Base-by-base conservation (phyloP, 2,797 vertebrate genomes). In the Synaphobranchus kaupii region DNA sequence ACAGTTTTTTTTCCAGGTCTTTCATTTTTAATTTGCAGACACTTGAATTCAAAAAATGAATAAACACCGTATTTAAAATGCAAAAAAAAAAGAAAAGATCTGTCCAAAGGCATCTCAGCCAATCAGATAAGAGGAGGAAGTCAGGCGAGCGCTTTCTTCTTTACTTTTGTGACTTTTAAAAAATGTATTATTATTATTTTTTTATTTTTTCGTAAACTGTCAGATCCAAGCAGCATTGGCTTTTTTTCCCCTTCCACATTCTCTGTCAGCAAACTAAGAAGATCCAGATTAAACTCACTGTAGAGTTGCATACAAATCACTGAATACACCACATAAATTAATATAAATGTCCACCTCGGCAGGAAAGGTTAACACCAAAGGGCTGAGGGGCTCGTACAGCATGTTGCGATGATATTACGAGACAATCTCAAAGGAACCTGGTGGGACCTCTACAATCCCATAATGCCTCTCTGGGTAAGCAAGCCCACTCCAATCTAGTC, bases 41-140 rank as follows among this genome's bases (percentile, higher is more conserved):
- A 56, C 10, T 54, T 10, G 10, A 54, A n/a, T n/a, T 54, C 10
- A 54, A 54, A 10, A 54, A 8, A 10, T 54, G 10, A 10, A 54
- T 54, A 54, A 13, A 13, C 13, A 1, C 8, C 12, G 52, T 54
- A 56, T 13, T 17, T 56, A 15, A 56, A 56, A 56, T 3, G 12
- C 0, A 54, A 54, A 54, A 56, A 56, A 56, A 56, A 13, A 56
- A 56, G 10, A 15, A 54, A 50, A 50, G 0, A 60, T 83, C 90
- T 91, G 90, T 92, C 34, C 5, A 76, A 10, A 39, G 71, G 12
- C 71, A 39, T 0, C 4, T n/a, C 31, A 44, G 84, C 90, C 90
- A 88, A 90, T 90, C 86, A 81, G 52, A 4, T 84, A 78, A 39
- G 73, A 86, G 4, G 6, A 73, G 78, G n/a, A 50, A 66, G n/a